Conservation (phyloP, 1,140 invertebrate species). For the Ceratina calcarata region DNA sequence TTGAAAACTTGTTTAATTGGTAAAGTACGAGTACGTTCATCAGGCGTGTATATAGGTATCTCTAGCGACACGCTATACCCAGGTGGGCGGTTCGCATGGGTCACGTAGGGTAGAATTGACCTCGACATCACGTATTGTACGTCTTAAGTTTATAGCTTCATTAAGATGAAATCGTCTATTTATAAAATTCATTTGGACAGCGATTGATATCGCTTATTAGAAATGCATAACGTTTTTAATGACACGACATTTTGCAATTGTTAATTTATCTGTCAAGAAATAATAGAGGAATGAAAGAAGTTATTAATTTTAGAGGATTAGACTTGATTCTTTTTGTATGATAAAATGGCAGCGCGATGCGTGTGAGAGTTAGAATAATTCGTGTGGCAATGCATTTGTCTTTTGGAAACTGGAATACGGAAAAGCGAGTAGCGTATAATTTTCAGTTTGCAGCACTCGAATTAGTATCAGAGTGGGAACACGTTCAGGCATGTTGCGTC, state of each 20-base stretch:
- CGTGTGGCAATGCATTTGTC: not conserved
- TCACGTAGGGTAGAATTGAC: slow-evolving; percentile 43
- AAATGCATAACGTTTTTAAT: too few species aligned
- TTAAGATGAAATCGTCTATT: not conserved
- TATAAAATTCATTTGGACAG: too few species aligned
- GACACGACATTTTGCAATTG: too few species aligned
- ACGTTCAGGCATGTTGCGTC: not conserved
- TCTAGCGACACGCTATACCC: slow-evolving; percentile 37
- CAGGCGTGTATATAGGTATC: slow-evolving; percentile 27
- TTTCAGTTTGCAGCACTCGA: not conserved
- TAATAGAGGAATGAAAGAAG: too few species aligned
- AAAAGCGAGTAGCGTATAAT: not conserved
- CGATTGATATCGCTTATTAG: not conserved
- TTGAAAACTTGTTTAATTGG: slow-evolving; percentile 47
- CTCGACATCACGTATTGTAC: slow-evolving; percentile 44
- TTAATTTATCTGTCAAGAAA: too few species aligned
- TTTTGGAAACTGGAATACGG: too few species aligned
- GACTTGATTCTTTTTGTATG: too few species aligned
- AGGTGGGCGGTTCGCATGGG: slow-evolving; percentile 34
- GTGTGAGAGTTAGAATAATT: not conserved
- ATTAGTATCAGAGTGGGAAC: slow-evolving; percentile 11
- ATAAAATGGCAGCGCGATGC: too few species aligned
- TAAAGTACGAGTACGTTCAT: slow-evolving; percentile 41
- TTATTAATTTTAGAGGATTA: too few species aligned
- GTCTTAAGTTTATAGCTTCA: not conserved